Base-by-base conservation (phyloP, 2,888 invertebrate genomes). In the Clostera curtula region DNA sequence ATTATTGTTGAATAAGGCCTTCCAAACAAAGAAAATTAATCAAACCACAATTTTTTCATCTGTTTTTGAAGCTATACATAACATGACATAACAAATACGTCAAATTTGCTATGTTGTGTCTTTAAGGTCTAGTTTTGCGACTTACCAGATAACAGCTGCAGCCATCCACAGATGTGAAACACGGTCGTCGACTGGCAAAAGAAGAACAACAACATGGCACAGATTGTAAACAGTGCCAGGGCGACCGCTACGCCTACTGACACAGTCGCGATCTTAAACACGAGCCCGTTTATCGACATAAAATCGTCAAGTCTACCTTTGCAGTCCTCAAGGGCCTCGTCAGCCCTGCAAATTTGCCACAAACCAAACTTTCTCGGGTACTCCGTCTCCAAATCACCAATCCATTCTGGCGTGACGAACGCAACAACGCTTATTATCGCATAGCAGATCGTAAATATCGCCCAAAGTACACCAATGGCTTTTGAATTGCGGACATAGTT, bases 381-480 rank as follows among this genome's bases (percentile, higher is more conserved):
- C 49, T 94, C 93, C 40, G 93, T 91, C 50, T 92, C 91, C 50
- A 91, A 84, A 75, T 93, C 93, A 6, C 93, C 93, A 38, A 95
- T 88, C 96, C 96, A 93, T 79, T 96, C 93, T 20, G 97, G 97
- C 38, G 97, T 97, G 32, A 98, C 91, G 72, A 98, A 97, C 3
- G 96, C 94, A 15, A 98, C 96, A 49, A 95, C 91, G 56, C 93
- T 92, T 61, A 99, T 96, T 61, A 98, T 96, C 42, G 96, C 95
- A 73, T 96, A 97, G 80, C 97, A 97, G 65, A 98, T 93, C 46
- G 96, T 95, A 79, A 98, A 97, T 64, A 98, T 94, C 39, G 94
- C 97, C 98, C 98, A 98, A 48, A 98, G 87, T 36, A 98, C 97
- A 26, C 96, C 97, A 42, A 98, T 95, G 25, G 97, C 97, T 85